Evolutionary conservation across 1,140 invertebrate species (phyloP).

Genomic region (Drosophila nigromelanica): DNA sequence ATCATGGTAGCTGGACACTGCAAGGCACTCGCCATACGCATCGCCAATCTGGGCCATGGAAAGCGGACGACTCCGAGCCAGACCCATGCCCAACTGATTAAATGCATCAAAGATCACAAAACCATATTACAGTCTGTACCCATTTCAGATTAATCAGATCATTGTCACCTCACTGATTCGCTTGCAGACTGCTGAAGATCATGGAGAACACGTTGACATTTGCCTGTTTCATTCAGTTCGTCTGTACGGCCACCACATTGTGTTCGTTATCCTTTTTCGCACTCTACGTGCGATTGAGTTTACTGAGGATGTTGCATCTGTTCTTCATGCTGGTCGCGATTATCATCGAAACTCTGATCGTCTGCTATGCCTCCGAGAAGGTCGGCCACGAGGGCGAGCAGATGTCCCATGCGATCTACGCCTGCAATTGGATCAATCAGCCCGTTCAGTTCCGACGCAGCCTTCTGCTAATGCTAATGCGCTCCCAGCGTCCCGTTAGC

Average conservation of each 20-base stretch:
- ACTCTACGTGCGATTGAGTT: slow-evolving; percentile 32
- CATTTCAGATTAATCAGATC: no score
- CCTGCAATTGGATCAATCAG: slow-evolving; percentile 65
- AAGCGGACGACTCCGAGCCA: not conserved
- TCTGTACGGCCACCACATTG: slow-evolving; percentile 45
- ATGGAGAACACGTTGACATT: slow-evolving; percentile 44
- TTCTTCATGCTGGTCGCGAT: slow-evolving; percentile 35
- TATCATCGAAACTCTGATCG: slow-evolving; percentile 49
- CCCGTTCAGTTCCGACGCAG: slow-evolving; percentile 46
- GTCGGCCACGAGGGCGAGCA: slow-evolving; percentile 40
- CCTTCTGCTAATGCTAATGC: slow-evolving; percentile 51
- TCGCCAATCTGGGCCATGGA: slow-evolving; percentile 33
- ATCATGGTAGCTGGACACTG: slow-evolving; percentile 61
- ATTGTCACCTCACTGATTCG: not conserved
- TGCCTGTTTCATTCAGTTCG: slow-evolving; percentile 60
- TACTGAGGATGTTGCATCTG: slow-evolving; percentile 29
- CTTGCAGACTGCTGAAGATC: slow-evolving; percentile 30
- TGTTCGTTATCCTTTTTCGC: slow-evolving; percentile 55
- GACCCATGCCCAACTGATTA: slow-evolving; percentile 14
- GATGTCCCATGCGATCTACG: slow-evolving; percentile 51
- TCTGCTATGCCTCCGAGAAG: slow-evolving; percentile 63
- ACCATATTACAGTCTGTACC: slow-evolving; percentile 44
- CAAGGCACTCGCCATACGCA: slow-evolving; percentile 52
- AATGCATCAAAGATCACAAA: slow-evolving; percentile 64
- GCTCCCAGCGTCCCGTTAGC: slow-evolving; percentile 44